Conservation (phyloP, 2,113 vertebrate species). For the Indicator indicator region DNA sequence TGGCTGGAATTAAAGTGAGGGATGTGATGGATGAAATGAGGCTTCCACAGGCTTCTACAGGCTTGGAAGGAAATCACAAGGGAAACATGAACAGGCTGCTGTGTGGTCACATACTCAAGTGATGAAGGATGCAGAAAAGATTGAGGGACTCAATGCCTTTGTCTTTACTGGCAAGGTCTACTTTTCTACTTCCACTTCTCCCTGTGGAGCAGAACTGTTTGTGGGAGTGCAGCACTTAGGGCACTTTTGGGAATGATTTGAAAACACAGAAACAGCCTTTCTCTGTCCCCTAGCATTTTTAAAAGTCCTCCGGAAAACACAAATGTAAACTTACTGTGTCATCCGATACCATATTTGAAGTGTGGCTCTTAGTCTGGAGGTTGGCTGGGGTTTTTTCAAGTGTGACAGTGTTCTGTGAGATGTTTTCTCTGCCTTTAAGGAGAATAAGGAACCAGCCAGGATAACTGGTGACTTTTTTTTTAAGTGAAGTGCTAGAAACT, state of each 20-base stretch:
- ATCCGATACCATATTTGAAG: background rate
- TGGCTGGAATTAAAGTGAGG: background rate
- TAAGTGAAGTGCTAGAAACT: constrained; percentile 76
- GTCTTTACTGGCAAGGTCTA: background rate
- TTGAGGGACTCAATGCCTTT: background rate
- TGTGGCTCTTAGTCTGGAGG: background rate
- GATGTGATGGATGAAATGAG: background rate
- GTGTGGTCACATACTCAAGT: background rate
- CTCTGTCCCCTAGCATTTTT: background rate
- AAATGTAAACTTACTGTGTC: background rate
- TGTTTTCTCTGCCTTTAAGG: constrained; percentile 31
- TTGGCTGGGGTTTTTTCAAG: background rate
- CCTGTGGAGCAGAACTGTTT: background rate
- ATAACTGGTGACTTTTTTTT: constrained; percentile 61
- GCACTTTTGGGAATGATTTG: background rate
- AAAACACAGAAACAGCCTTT: background rate
- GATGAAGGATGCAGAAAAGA: background rate
- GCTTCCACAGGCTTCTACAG: background rate
- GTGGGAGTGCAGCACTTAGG: background rate
- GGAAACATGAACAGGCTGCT: background rate
- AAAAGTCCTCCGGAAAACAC: background rate
- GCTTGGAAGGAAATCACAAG: background rate
- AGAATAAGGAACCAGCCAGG: constrained; percentile 35
- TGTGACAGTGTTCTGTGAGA: background rate
- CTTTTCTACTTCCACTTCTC: no score